Base-by-base conservation (phyloP, 2,888 invertebrate genomes). In the Gastracanthus pulcherrimus region DNA sequence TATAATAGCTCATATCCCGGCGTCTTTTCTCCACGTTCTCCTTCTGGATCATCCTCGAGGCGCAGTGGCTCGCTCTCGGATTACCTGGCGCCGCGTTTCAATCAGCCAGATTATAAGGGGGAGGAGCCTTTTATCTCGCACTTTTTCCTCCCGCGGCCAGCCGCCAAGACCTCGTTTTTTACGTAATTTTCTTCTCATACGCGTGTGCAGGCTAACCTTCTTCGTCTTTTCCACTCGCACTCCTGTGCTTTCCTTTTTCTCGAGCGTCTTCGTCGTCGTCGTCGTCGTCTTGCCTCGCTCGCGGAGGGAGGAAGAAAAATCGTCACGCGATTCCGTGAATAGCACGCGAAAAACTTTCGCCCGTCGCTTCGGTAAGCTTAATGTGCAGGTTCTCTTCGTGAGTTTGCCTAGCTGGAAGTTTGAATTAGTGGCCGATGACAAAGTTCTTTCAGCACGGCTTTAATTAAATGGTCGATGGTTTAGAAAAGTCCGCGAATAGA, bases 401-500 rank as follows among this genome's bases (percentile, higher is more conserved):
- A n/a, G n/a, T 16, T 19, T 11, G 13, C 6, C 5, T 5, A 31
- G 38, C n/a, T 29, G 41, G 16, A 79, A 79, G 41, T 79, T 72
- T 66, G 72, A 72, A 67, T 72, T 72, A 58, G 67, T 16, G 55
- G 41, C 31, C 66, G 55, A 55, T 64, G 78, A 71, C 71, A 72
- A 64, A 72, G 19, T 78, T 72, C 72, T 72, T 78, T 78, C 71
- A n/a, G 29, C 23, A 34, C 26, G 29, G 48, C 64, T 77, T 66
- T 78, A 78, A 71, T 78, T 72, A 78, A 78, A 78, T 29, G 38
- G 55, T 26, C 36, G 2, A 7, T 60, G 58, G n/a, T 16, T 60
- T 31, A 16, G 34, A 16, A 29, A 45, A 45, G n/a, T 13, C 13
- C 45, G 41, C 1, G 9, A n/a, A n/a, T n/a, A 45, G n/a, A 45